phyloP scores from a whole-genome alignment of 2,797 vertebrate genomes.

The Labeo calbasu region DNA sequence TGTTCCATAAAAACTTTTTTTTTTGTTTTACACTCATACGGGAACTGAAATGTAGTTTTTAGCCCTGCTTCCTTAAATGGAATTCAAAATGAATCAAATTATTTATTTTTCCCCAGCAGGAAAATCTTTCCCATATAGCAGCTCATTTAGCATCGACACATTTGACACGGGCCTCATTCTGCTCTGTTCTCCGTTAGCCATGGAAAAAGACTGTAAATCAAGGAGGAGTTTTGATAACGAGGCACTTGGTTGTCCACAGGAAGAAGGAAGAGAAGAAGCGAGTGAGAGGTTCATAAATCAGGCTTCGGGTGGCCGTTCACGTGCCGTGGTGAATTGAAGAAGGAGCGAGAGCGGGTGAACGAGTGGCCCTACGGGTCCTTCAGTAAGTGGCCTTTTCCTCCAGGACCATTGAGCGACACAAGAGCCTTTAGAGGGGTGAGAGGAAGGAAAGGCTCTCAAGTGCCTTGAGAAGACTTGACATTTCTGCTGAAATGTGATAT shows the following conservation, averaged over 20 bases:
- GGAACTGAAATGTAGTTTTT: too few relatives aligned
- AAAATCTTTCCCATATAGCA: not conserved
- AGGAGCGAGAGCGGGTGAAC: conserved; percentile 58
- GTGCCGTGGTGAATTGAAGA: conserved; percentile 73
- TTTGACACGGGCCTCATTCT: not conserved
- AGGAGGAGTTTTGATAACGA: conserved; percentile 68
- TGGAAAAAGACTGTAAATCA: conserved; percentile 46
- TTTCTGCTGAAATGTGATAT: not conserved
- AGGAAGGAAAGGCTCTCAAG: not conserved
- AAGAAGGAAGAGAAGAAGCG: conserved; percentile 66
- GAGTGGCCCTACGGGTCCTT: conserved; percentile 76
- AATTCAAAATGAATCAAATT: not conserved
- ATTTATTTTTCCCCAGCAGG: not conserved
- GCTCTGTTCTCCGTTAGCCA: conserved; percentile 24
- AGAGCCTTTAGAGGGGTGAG: not conserved
- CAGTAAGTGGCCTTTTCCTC: conserved; percentile 80
- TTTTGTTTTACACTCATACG: not conserved
- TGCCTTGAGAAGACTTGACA: conserved; percentile 1
- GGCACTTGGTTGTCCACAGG: conserved; percentile 76
- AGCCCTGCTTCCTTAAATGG: not conserved
- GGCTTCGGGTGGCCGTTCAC: conserved; percentile 13
- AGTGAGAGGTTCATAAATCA: conserved; percentile 75
- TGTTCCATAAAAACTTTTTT: not conserved
- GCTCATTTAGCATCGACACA: conserved; percentile 9
- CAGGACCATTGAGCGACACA: conserved; percentile 62